These are phyloP conservation scores for Oeneis ivallda DNA, from an alignment of 2,888 invertebrate species.

Conservation along the genomic window DNA sequence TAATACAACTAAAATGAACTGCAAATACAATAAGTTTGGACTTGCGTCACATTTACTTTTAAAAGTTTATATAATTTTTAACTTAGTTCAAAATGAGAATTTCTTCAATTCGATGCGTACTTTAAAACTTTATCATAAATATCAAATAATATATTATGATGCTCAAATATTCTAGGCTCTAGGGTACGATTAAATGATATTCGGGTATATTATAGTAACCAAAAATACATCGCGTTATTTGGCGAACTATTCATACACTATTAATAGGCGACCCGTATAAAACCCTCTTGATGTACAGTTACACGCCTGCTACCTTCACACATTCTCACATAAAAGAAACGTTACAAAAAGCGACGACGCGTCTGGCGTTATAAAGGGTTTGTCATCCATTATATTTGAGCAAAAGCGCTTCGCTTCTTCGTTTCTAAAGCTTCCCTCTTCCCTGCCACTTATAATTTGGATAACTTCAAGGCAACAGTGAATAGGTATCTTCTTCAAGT, in stretches of 20 bases:
- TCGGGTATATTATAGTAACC: too few species aligned
- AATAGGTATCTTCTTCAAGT: background rate
- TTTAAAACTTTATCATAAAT: too few species aligned
- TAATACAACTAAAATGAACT: too few species aligned
- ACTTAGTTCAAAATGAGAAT: too few species aligned
- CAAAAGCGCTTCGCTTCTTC: constrained; percentile 13
- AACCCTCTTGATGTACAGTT: constrained; percentile 7
- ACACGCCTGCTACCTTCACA: constrained; percentile 8
- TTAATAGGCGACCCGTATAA: background rate
- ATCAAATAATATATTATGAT: too few species aligned
- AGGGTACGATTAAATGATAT: too few species aligned
- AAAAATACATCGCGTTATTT: background rate
- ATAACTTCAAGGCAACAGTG: constrained; percentile 1
- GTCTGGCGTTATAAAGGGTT: constrained; percentile 16
- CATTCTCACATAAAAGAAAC: constrained; percentile 7
- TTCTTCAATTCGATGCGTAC: too few species aligned
- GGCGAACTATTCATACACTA: background rate
- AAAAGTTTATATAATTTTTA: too few species aligned
- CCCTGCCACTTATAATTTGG: constrained; percentile 16
- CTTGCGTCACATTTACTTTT: too few species aligned
- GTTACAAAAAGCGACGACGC: constrained; percentile 14
- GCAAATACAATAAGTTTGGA: too few species aligned
- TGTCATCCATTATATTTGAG: constrained; percentile 15
- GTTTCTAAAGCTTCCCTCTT: constrained; percentile 20
- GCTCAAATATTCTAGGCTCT: too few species aligned